Conservation (phyloP, 1,140 invertebrate genomes). For the Rhynchophorus ferrugineus region DNA sequence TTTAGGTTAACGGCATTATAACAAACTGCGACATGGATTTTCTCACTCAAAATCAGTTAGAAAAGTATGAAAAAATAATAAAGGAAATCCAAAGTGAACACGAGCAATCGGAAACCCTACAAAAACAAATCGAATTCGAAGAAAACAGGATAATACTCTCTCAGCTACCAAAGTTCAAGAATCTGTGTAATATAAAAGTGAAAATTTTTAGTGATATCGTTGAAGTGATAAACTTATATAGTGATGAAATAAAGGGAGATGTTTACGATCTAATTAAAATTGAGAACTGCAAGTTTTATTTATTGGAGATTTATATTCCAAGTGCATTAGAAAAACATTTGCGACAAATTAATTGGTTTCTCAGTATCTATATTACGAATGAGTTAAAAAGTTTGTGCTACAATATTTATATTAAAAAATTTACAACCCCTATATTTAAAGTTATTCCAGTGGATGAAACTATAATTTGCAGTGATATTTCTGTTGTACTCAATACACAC, state of each 20-base stretch:
- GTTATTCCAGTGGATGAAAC: slow-evolving; percentile 15
- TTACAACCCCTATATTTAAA: slow-evolving; percentile 11
- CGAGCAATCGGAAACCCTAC: slow-evolving; percentile 14
- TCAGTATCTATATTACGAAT: slow-evolving; percentile 9
- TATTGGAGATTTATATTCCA: slow-evolving; percentile 20
- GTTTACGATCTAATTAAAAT: slow-evolving; percentile 1
- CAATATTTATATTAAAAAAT: slow-evolving; percentile 4
- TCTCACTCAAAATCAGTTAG: slow-evolving; percentile 10
- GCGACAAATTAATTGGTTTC: slow-evolving; percentile 6
- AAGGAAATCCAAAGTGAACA: slow-evolving; percentile 22
- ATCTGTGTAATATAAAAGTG: slow-evolving; percentile 9
- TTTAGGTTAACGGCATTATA: no score
- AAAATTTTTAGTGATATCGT: slow-evolving; percentile 22
- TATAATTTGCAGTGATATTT: slow-evolving; percentile 11
- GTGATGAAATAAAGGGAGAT: slow-evolving; percentile 13
- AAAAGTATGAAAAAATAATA: slow-evolving; percentile 17
- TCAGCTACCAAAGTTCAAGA: slow-evolving; percentile 5
- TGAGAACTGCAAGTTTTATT: slow-evolving; percentile 22
- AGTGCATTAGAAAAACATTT: slow-evolving; percentile 12
- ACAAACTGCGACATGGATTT: no score
- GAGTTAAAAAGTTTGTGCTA: slow-evolving; percentile 6
- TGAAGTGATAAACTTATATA: slow-evolving; percentile 17
- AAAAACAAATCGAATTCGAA: slow-evolving; percentile 13
- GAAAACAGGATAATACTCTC: slow-evolving; percentile 14
- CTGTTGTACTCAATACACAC: slow-evolving; percentile 3